These are phyloP conservation scores for Lycodopsis pacificus DNA, from an alignment of 2,797 vertebrate genomes.

Conservation along the genomic window DNA sequence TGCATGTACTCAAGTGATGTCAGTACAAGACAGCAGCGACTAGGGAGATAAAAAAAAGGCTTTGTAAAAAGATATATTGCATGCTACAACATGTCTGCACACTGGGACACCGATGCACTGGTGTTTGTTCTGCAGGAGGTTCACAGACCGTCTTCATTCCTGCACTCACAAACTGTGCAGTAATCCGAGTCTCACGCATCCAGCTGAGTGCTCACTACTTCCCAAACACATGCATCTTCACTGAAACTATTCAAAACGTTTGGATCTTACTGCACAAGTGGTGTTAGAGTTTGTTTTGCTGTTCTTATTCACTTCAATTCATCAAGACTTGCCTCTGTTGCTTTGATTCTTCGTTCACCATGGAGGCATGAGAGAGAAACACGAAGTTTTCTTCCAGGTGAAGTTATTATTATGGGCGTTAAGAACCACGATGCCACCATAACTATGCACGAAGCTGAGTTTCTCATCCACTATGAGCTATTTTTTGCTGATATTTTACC, in stretches of 20 bases:
- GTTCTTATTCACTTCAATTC: too few relatives aligned
- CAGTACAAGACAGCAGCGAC: conserved; percentile 33
- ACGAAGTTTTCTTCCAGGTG: too few relatives aligned
- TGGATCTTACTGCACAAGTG: too few relatives aligned
- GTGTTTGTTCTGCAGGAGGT: background rate
- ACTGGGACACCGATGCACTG: background rate
- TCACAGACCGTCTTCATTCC: background rate
- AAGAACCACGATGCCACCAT: too few relatives aligned
- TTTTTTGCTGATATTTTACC: too few relatives aligned
- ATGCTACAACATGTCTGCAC: conserved; percentile 1
- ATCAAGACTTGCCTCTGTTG: too few relatives aligned
- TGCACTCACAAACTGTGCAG: background rate
- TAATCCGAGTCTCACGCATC: background rate
- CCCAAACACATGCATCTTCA: background rate
- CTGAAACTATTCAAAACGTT: background rate
- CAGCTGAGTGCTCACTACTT: background rate
- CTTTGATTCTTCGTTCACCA: too few relatives aligned
- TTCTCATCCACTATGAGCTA: too few relatives aligned
- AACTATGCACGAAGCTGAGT: too few relatives aligned
- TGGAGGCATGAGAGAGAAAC: too few relatives aligned
- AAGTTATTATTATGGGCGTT: too few relatives aligned
- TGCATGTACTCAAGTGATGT: conserved; percentile 53
- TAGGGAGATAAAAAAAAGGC: conserved; percentile 18
- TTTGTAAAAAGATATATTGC: conserved; percentile 38
- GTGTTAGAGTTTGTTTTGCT: background rate